Conservation (phyloP, 2,888 invertebrate genomes). For the Cantharis lateralis region DNA sequence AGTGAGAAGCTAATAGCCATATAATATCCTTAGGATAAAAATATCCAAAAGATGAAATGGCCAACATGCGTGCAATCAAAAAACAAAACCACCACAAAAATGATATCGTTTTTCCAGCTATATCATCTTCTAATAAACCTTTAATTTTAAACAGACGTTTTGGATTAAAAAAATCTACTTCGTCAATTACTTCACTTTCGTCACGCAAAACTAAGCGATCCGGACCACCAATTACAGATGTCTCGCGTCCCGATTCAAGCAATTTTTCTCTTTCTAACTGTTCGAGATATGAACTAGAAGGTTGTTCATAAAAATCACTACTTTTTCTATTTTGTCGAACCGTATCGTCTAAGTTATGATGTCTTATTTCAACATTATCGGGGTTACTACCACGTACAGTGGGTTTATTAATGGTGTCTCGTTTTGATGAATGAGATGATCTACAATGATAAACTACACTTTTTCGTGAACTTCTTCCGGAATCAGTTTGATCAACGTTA, state of each 20-base stretch:
- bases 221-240: conserved; percentile 41
- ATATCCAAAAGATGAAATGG: conserved; percentile 71
- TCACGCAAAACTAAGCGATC: conserved; percentile 29
- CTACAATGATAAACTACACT: conserved; percentile 11
- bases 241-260: conserved; percentile 30
- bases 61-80: conserved; percentile 71
- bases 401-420: neutral
- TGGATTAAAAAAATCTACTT: conserved; percentile 49
- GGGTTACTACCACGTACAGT: neutral
- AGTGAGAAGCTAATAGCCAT: conserved; percentile 67
- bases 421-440: neutral
- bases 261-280: conserved; percentile 5
- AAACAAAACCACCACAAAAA: conserved; percentile 81
- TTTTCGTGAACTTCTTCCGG: neutral
- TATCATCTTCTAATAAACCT: conserved; percentile 76
- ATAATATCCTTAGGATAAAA: conserved; percentile 67
- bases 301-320: conserved; percentile 50
- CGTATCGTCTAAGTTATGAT: neutral
- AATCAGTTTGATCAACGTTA: conserved; percentile 17
- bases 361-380: neutral
- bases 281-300: conserved; percentile 23
- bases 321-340: conserved; percentile 37
- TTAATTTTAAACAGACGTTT: conserved; percentile 56
- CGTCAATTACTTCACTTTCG: conserved; percentile 13
- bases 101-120: conserved; percentile 68